These are phyloP conservation scores for Agrochola macilenta DNA, from an alignment of 2,888 invertebrate genomes.

Conservation along the genomic window DNA sequence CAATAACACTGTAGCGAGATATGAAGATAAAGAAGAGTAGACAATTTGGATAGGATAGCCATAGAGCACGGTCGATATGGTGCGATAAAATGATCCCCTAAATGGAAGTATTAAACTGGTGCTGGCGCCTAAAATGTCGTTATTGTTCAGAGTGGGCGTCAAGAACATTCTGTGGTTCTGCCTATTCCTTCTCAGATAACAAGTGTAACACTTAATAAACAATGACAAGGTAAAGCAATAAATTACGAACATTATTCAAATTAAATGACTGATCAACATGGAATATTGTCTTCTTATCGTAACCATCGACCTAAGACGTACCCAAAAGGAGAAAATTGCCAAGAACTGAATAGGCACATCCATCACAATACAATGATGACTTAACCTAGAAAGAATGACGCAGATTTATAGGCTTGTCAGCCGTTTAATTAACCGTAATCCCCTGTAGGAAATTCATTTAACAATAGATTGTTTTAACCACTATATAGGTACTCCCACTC, in stretches of 20 bases:
- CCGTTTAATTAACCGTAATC: conserved; percentile 62
- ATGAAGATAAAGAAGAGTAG: conserved; percentile 27
- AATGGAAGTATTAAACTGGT: conserved; percentile 39
- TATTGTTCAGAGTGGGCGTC: conserved; percentile 38
- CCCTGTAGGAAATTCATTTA: conserved; percentile 66
- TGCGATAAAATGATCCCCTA: conserved; percentile 36
- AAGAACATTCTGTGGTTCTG: conserved; percentile 27
- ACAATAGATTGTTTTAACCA: conserved; percentile 72
- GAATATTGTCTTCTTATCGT: conserved; percentile 23
- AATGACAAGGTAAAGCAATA: conserved; percentile 54
- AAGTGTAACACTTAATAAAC: conserved; percentile 38
- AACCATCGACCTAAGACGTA: conserved; percentile 34
- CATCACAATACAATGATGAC: conserved; percentile 63
- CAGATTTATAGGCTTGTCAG: conserved; percentile 64
- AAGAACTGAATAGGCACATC: conserved; percentile 54
- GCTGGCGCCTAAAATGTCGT: conserved; percentile 53
- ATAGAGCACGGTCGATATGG: conserved; percentile 19
- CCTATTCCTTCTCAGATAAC: conserved; percentile 32
- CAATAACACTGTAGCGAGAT: conserved; percentile 28
- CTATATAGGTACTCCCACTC: conserved; percentile 62
- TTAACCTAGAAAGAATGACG: conserved; percentile 57
- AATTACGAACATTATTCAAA: conserved; percentile 55
- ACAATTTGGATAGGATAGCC: conserved; percentile 5
- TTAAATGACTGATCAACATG: conserved; percentile 46
- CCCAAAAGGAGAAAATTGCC: conserved; percentile 45